A percentile compares a stretch with the other conserved stretches of the same genome.
Conservation (phyloP, 2,888 invertebrate genomes). For the Zhuqinia jingwanae region DNA sequence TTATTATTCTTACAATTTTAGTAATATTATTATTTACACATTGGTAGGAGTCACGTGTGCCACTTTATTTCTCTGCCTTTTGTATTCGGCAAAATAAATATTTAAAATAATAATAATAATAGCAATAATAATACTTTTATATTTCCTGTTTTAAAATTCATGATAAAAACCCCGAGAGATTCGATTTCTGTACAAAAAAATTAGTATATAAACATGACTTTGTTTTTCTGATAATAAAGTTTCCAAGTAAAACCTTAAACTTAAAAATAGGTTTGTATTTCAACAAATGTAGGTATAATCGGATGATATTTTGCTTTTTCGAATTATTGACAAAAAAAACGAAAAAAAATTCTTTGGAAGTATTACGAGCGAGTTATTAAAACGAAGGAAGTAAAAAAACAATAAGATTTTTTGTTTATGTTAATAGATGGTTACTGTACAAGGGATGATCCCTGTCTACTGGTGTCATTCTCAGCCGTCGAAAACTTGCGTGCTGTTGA, state of each 20-base stretch:
- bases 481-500: conserved; percentile 78
- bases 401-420: conserved; percentile 61
- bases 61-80: conserved; percentile 29
- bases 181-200: conserved; percentile 12
- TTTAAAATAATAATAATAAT: conserved; percentile 21
- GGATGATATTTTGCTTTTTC: too few relatives aligned
- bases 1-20: background rate
- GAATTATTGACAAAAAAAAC: too few relatives aligned
- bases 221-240: too few relatives aligned
- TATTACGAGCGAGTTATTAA: background rate
- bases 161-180: background rate
- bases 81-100: background rate
- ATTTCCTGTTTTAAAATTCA: background rate
- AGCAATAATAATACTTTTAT: conserved; percentile 17
- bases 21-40: conserved; percentile 10
- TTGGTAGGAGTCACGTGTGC: conserved; percentile 11
- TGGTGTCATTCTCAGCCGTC: conserved; percentile 78
- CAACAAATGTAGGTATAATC: too few relatives aligned
- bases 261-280: too few relatives aligned
- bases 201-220: conserved; percentile 16
- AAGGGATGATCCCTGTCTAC: conserved; percentile 79
- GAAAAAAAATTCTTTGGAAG: conserved; percentile 68
- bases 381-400: background rate
- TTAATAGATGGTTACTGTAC: conserved; percentile 79
- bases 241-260: too few relatives aligned